Evolutionary conservation across 2,797 vertebrate species (phyloP).

Genomic region (Falco cherrug): DNA sequence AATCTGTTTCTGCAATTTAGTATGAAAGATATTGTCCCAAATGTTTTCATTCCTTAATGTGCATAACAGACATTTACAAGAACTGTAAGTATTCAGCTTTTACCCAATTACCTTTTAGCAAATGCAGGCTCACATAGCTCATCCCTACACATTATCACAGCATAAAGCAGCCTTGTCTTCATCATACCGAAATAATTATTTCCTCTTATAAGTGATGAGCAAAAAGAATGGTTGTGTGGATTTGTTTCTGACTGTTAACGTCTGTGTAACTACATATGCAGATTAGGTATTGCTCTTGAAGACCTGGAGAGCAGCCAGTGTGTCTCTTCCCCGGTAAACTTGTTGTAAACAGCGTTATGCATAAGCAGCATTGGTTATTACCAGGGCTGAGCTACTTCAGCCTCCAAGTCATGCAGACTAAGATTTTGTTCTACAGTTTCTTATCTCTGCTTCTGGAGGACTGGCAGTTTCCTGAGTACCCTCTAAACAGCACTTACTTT

Average conservation of each 20-base stretch:
- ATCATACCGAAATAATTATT: not conserved
- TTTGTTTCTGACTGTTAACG: not conserved
- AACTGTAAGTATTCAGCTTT: not conserved
- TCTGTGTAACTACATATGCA: not conserved
- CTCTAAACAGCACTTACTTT: not conserved
- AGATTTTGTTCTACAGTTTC: not conserved
- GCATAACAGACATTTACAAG: not conserved
- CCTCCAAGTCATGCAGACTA: not conserved
- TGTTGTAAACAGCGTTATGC: not conserved
- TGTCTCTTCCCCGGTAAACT: not conserved
- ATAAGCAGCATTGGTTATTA: not conserved
- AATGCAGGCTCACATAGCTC: not conserved
- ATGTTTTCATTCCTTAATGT: not conserved
- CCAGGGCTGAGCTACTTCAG: not conserved
- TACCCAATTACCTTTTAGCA: not conserved
- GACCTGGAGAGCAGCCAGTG: not conserved
- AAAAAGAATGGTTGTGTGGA: not conserved
- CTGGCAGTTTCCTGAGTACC: not conserved
- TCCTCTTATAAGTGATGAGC: not conserved
- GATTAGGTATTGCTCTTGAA: slow-evolving; percentile 15
- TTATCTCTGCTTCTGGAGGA: not conserved
- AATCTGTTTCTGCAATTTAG: not conserved
- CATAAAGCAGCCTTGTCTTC: not conserved
- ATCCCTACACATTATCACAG: not conserved
- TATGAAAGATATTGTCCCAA: not conserved